Base-by-base conservation (phyloP, 2,113 vertebrate species). In the Pagrus major region DNA sequence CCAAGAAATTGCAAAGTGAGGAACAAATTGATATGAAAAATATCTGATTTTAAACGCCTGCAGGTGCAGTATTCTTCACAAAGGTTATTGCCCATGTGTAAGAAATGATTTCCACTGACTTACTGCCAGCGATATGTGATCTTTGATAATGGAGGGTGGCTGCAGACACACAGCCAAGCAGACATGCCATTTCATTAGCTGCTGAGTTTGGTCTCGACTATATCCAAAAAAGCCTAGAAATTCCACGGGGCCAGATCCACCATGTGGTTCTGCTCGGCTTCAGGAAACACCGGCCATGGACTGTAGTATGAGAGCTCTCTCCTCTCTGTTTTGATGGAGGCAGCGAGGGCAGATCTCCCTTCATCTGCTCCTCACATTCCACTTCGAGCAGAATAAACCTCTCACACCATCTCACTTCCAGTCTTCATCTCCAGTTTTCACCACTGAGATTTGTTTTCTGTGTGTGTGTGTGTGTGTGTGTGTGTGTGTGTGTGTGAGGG, bases 221-320 rank as follows among this genome's bases (percentile, higher is more conserved):
- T 80, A 76, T 81, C 15, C 61, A 86, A 5, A 76, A 81, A 84
- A 90, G 78, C 47, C 73, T 77, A 76, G 81, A 87, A 84, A 88
- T 86, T 88, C 87, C 86, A 70, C 27, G 8, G 56, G 59, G 60
- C 85, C 83, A 71, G 72, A 63, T 14, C 16, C 37, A 56, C 71
- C 80, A 77, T 87, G 83, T 88, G 88, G 82, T 88, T 88, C 85
- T 86, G 84, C 71, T 89, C 52, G 35, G 76, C 74, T 69, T 80
- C 73, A 84, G 83, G 80, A 89, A 89, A 64, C 84, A 21, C 71
- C 49, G 67, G 75, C 80, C 35, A 0, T 64, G 78, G 78, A 72
- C 76, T 66, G 76, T 54, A 58, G 79, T 64, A 47, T 73, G 61
- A 71, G 80, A 73, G 60, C 35, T 55, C 59, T 58, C 71, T 60